Conservation (phyloP, 2,888 invertebrate genomes). For the Mesorhabditis sp. region DNA sequence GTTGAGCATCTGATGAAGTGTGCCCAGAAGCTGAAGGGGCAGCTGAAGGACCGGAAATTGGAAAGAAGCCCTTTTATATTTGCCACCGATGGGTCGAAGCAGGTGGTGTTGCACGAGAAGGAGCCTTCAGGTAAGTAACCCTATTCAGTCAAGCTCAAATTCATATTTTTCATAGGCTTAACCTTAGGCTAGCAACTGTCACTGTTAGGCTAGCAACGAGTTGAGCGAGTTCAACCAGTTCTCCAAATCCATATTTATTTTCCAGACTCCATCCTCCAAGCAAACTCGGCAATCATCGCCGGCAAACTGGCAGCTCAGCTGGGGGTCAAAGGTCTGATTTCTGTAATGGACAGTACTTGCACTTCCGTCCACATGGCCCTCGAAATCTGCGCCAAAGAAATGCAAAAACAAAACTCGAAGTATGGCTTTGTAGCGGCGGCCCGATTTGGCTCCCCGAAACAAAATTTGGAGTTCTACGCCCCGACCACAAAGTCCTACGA, state of each 20-base stretch:
- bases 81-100: slow-evolving; percentile 28
- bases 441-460: background rate
- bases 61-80: slow-evolving; percentile 23
- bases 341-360: slow-evolving; percentile 36
- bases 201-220: too few relatives aligned
- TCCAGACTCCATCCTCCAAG: background rate
- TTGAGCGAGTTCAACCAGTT: too few relatives aligned
- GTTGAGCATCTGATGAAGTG: slow-evolving; percentile 6
- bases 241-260: background rate
- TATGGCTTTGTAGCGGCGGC: background rate
- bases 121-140: too few relatives aligned
- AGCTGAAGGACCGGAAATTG: slow-evolving; percentile 23
- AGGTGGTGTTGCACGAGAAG: slow-evolving; percentile 9
- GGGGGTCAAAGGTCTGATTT: slow-evolving; percentile 29
- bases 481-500: slow-evolving; percentile 4
- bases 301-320: slow-evolving; percentile 29
- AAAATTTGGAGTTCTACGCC: background rate
- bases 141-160: too few relatives aligned
- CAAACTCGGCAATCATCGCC: slow-evolving; percentile 21
- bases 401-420: slow-evolving; percentile 12
- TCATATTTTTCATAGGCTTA: too few relatives aligned
- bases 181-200: too few relatives aligned
- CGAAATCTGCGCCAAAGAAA: slow-evolving; percentile 28
- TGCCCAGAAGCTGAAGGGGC: slow-evolving; percentile 66
- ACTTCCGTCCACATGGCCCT: slow-evolving; percentile 36